Conservation (phyloP, 1,140 invertebrate species). For the Probaryconus sp. region DNA sequence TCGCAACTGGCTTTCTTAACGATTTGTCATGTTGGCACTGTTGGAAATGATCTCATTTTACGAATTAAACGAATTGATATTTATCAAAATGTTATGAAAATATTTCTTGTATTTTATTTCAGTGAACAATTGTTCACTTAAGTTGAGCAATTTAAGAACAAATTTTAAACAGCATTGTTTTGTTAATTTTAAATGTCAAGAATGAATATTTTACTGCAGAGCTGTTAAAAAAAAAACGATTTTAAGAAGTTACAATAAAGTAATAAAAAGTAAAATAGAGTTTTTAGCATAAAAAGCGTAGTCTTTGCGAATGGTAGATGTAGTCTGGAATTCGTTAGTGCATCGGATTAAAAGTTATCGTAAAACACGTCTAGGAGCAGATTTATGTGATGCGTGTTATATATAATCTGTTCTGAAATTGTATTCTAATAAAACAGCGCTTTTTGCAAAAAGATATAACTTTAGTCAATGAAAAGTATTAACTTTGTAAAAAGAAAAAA, state of each 20-base stretch:
- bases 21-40: too few species aligned
- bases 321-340: slow-evolving; percentile 49
- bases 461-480: too few species aligned
- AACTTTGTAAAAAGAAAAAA: too few species aligned
- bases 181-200: slow-evolving; percentile 23
- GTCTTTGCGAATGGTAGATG: slow-evolving; percentile 45
- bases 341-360: slow-evolving; percentile 52
- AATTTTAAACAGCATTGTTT: too few species aligned
- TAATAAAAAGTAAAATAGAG: slow-evolving; percentile 50
- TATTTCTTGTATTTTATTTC: too few species aligned
- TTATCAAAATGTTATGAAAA: too few species aligned
- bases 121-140: too few species aligned
- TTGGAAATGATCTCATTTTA: too few species aligned
- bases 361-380: slow-evolving; percentile 53
- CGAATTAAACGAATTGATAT: too few species aligned
- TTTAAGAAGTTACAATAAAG: slow-evolving; percentile 52
- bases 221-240: slow-evolving; percentile 22
- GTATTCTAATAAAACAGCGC: slow-evolving; percentile 30
- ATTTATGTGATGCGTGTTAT: slow-evolving; percentile 36
- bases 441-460: too few species aligned
- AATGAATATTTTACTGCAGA: slow-evolving; percentile 43
- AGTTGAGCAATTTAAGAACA: too few species aligned
- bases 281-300: slow-evolving; percentile 48
- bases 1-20: slow-evolving; percentile 44
- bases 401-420: slow-evolving; percentile 29